phyloP scores from a whole-genome alignment of 1,140 invertebrate species.

The Agrilus planipennis region DNA sequence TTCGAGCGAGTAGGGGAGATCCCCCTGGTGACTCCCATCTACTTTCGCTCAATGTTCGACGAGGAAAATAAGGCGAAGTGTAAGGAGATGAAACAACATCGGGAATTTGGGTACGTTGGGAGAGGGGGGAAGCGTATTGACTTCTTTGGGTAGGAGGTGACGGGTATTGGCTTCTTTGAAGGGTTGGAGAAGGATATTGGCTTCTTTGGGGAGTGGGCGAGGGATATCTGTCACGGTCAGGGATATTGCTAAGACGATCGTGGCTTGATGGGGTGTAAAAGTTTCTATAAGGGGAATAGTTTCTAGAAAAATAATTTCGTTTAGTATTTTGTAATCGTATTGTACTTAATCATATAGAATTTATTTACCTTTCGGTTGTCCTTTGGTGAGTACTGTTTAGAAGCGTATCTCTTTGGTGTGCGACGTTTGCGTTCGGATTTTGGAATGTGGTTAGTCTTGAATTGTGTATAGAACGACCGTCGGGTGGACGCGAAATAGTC shows the following conservation, averaged over 20 bases:
- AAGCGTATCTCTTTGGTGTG: slow-evolving; percentile 18
- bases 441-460: slow-evolving; percentile 14
- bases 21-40: slow-evolving; percentile 23
- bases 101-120: background rate
- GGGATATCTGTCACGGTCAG: too few species aligned
- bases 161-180: background rate
- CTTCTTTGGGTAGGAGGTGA: background rate
- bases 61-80: slow-evolving; percentile 3
- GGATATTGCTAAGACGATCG: too few species aligned
- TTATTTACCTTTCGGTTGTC: slow-evolving; percentile 7
- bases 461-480: slow-evolving; percentile 10
- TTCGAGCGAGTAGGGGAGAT: slow-evolving; percentile 20
- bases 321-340: too few species aligned
- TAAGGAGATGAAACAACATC: background rate
- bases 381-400: slow-evolving; percentile 13
- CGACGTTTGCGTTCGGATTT: slow-evolving; percentile 4
- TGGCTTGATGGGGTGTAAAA: too few species aligned
- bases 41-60: slow-evolving; percentile 1
- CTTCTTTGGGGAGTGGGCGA: slow-evolving; percentile 8
- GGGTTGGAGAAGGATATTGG: slow-evolving; percentile 15
- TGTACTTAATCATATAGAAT: too few species aligned
- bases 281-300: too few species aligned
- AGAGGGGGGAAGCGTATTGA: background rate
- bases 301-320: too few species aligned
- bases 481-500: slow-evolving; percentile 9